Conservation (phyloP, 2,797 vertebrate species). For the Myiotriccus ornatus region DNA sequence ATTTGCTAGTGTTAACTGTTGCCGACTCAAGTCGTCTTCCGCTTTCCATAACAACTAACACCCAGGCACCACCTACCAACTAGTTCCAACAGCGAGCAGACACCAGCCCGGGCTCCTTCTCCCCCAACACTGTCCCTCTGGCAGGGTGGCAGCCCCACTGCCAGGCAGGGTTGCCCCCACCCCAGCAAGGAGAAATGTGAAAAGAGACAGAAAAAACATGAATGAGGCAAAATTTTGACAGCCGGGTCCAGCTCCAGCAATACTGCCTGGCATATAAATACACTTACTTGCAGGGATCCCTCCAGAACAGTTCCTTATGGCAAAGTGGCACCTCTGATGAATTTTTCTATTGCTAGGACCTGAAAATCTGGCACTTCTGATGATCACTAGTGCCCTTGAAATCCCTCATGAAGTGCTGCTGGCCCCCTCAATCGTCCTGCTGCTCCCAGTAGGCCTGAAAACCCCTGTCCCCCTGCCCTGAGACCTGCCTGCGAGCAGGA, state of each 20-base stretch:
- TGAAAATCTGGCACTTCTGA: background rate
- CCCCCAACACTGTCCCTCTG: fast-evolving
- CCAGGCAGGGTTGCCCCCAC: background rate
- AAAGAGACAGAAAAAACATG: background rate
- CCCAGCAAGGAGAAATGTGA: background rate
- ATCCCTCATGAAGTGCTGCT: background rate
- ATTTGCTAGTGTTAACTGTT: constrained; percentile 73
- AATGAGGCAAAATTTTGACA: background rate
- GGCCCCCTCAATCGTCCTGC: background rate
- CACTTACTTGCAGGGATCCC: background rate
- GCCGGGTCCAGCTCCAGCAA: fast-evolving
- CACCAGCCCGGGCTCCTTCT: background rate
- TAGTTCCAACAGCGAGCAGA: constrained; percentile 72
- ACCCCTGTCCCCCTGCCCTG: fast-evolving
- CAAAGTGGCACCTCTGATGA: background rate
- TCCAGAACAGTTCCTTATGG: background rate
- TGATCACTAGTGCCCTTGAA: background rate
- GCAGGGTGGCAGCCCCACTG: background rate
- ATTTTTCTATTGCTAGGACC: background rate
- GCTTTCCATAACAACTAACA: constrained; percentile 71
- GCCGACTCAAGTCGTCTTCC: constrained; percentile 67
- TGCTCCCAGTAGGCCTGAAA: background rate
- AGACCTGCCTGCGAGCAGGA: background rate
- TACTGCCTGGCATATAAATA: background rate
- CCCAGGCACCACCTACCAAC: constrained; percentile 56